Evolutionary conservation across 1,140 invertebrate genomes (phyloP).

Genomic region (Heterodera schachtii): DNA sequence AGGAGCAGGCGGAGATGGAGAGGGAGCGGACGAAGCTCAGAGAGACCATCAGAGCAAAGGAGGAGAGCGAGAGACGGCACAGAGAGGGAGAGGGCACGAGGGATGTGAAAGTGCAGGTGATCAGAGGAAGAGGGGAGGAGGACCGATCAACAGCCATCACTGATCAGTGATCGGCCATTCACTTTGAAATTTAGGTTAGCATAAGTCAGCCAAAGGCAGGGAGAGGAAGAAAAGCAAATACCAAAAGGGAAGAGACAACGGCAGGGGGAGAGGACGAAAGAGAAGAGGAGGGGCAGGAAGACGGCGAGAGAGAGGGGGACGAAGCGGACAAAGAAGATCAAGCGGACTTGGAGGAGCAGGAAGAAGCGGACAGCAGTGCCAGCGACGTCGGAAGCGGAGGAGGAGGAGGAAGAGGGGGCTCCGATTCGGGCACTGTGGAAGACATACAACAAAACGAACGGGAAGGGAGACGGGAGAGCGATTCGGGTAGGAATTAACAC

Average conservation of each 20-base stretch:
- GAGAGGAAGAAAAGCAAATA: too few species aligned
- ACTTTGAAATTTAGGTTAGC: too few species aligned
- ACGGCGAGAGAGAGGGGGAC: neutral
- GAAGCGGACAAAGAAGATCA: slow-evolving; percentile 25
- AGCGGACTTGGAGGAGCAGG: neutral
- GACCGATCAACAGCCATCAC: too few species aligned
- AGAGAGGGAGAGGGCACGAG: neutral
- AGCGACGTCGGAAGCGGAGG: too few species aligned
- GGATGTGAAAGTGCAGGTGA: slow-evolving; percentile 8
- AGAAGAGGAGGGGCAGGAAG: neutral
- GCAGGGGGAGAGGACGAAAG: neutral
- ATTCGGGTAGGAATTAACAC: neutral
- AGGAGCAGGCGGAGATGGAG: slow-evolving; percentile 2
- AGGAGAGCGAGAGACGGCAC: neutral
- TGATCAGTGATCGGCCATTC: too few species aligned
- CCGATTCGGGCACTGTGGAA: slow-evolving; percentile 45
- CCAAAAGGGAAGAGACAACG: neutral
- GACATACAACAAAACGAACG: slow-evolving; percentile 29
- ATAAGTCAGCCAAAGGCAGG: neutral
- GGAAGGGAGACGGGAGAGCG: neutral
- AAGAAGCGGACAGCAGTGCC: slow-evolving; percentile 3
- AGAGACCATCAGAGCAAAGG: neutral
- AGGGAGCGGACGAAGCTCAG: neutral
- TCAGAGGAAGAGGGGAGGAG: too few species aligned
- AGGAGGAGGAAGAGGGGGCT: neutral